Evolutionary conservation across 2,113 vertebrate genomes (phyloP), one percentile per base, ranked within the genome.

Genomic region (Brevimyrus niger): DNA sequence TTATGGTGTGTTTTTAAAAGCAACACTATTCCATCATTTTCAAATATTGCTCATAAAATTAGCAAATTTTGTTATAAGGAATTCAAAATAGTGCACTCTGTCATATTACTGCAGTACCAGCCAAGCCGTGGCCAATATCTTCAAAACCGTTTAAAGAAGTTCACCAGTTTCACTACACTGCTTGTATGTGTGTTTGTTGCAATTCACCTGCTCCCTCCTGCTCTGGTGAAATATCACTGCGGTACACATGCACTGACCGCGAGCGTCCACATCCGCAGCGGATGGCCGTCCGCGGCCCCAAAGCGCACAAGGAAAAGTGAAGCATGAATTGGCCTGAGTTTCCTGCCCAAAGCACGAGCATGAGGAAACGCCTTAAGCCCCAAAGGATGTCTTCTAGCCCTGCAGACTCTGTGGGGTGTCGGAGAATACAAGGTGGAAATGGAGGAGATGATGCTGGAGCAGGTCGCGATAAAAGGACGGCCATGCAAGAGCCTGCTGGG

Each of bases 381-480:
- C n/a, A 4, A 69, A 27, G 61, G 80, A 35, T 61, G 15, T 91
- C 8, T 69, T 89, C 9, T 89, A 96, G 96, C 95, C 4, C 94
- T 96, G 15, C 94, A 95, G 92, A 93, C 48, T 87, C 92, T 96
- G 86, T 96, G 96, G 96, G 96, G 96, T 17, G 47, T 84, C 11
- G 95, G 95, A 0, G 94, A 96, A 13, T 96, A 95, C 87, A 93
- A 93, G 13, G 38, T 93, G 86, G 96, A 96, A 91, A 95, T 96
- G 76, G 94, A 95, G 0, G 97, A 98, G 92, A 96, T 98, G 95
- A 51, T 95, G 91, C 91, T 89, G 0, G 97, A 99, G 65, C 95
- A 96, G 90, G 90, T 87, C 0, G 93, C 95, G 11, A 93, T 95
- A 10, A 91, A 92, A 86, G 94, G 94, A 1, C 89, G 92, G 73